Percentiles rank a stretch among this genome's conserved stretches.
phyloP scores from a whole-genome alignment of 2,113 vertebrate genomes.

The Pagrus major region DNA sequence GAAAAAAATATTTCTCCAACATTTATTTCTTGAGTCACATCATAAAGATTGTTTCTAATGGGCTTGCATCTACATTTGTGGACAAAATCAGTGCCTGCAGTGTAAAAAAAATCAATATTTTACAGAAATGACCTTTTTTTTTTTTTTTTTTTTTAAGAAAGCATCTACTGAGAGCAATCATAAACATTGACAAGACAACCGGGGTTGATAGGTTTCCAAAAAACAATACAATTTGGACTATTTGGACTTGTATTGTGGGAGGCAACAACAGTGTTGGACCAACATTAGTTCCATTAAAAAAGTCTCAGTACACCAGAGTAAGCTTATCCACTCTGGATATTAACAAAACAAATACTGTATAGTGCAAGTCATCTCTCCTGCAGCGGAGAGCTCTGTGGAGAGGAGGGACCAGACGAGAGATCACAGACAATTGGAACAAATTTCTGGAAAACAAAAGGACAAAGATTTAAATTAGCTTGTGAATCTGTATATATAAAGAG shows the following conservation, averaged over 20 bases:
- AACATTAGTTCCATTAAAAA: slow-evolving; percentile 12
- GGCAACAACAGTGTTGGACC: slow-evolving; percentile 37
- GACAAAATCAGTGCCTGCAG: not conserved
- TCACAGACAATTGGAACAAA: slow-evolving; percentile 70
- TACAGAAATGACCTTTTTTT: not conserved
- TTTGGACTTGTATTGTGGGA: slow-evolving; percentile 3
- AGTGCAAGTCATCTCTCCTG: slow-evolving; percentile 60
- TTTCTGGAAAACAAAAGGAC: slow-evolving; percentile 69
- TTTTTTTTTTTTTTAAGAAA: not conserved
- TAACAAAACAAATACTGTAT: slow-evolving; percentile 13
- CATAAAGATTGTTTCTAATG: slow-evolving; percentile 8
- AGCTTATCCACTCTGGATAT: slow-evolving; percentile 9
- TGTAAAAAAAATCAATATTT: slow-evolving; percentile 12
- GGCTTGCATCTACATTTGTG: not conserved
- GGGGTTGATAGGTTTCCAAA: not conserved
- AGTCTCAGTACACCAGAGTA: slow-evolving; percentile 15
- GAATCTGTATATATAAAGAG: not conserved
- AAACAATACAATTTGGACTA: not conserved
- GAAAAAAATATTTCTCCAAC: not conserved
- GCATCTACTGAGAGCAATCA: not conserved
- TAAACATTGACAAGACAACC: not conserved
- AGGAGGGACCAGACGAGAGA: not conserved
- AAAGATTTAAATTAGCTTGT: not conserved
- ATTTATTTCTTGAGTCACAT: not conserved
- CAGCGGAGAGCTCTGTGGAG: slow-evolving; percentile 33